A percentile compares a stretch with the other conserved stretches of the same genome.
Evolutionary conservation across 2,888 invertebrate genomes (phyloP).

Genomic region (Muschampia plurimacula): DNA sequence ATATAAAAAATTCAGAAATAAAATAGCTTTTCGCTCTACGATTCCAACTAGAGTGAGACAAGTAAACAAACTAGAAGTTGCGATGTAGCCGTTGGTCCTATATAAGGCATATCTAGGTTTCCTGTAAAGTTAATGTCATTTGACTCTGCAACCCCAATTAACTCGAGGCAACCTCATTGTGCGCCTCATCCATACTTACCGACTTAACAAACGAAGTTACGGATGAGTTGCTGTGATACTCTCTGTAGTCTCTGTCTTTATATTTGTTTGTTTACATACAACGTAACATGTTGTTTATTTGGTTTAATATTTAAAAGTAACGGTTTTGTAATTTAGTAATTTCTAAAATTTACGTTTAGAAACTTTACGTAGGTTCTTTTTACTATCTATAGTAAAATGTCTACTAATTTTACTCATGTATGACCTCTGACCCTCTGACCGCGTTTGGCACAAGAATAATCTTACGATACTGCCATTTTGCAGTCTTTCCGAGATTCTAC

Average conservation of each 20-base stretch:
- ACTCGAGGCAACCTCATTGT: constrained; percentile 30
- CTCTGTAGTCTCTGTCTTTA: constrained; percentile 1
- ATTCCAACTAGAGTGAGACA: not conserved
- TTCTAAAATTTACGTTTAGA: too few relatives aligned
- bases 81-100: constrained; percentile 5
- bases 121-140: constrained; percentile 34
- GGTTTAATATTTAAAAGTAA: too few relatives aligned
- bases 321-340: too few relatives aligned
- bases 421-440: too few relatives aligned
- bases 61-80: not conserved
- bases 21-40: not conserved
- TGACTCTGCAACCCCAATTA: constrained; percentile 38
- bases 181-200: constrained; percentile 22
- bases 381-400: too few relatives aligned
- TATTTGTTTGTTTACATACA: not conserved
- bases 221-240: constrained; percentile 8
- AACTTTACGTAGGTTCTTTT: too few relatives aligned
- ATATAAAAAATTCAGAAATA: too few relatives aligned
- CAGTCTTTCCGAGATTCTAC: too few relatives aligned
- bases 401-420: too few relatives aligned
- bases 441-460: too few relatives aligned
- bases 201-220: constrained; percentile 30
- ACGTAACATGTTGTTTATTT: too few relatives aligned
- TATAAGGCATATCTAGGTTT: constrained; percentile 37
- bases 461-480: too few relatives aligned